A percentile compares a stretch with the other conserved stretches of the same genome.
These are phyloP conservation scores for Coluber constrictor DNA, from an alignment of 2,797 vertebrate species.

Conservation along the genomic window DNA sequence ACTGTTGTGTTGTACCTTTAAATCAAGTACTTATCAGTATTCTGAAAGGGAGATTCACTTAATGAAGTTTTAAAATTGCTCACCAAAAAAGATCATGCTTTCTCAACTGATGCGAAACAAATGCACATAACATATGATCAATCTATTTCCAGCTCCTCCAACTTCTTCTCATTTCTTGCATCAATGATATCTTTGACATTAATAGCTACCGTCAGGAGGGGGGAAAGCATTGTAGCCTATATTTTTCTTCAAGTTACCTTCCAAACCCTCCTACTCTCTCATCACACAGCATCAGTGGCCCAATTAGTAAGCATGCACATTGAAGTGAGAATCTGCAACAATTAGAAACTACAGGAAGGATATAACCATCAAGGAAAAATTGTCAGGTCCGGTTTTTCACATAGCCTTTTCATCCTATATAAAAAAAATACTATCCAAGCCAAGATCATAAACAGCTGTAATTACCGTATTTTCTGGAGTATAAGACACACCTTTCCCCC, in stretches of 20 bases:
- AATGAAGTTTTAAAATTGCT: neutral
- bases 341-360: slow-evolving; percentile 14
- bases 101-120: slow-evolving; percentile 28
- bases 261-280: slow-evolving; percentile 32
- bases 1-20: neutral
- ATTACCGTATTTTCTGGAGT: neutral
- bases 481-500: too few relatives aligned
- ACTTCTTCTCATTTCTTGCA: neutral
- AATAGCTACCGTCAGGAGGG: slow-evolving; percentile 38
- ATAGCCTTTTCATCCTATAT: neutral
- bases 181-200: slow-evolving; percentile 34
- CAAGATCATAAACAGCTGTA: neutral
- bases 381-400: neutral
- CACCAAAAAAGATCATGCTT: slow-evolving; percentile 26
- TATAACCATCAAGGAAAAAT: slow-evolving; percentile 35
- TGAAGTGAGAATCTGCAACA: slow-evolving; percentile 29
- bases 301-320: slow-evolving; percentile 45
- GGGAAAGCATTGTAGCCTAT: slow-evolving; percentile 33
- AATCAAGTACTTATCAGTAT: neutral
- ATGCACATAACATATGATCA: slow-evolving; percentile 23
- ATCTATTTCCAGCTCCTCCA: neutral
- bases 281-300: slow-evolving; percentile 19
- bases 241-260: slow-evolving; percentile 35
- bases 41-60: neutral
- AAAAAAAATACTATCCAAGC: slow-evolving; percentile 14